Evolutionary conservation across 2,888 invertebrate genomes (phyloP).

Genomic region (Syrista parreyssii): DNA sequence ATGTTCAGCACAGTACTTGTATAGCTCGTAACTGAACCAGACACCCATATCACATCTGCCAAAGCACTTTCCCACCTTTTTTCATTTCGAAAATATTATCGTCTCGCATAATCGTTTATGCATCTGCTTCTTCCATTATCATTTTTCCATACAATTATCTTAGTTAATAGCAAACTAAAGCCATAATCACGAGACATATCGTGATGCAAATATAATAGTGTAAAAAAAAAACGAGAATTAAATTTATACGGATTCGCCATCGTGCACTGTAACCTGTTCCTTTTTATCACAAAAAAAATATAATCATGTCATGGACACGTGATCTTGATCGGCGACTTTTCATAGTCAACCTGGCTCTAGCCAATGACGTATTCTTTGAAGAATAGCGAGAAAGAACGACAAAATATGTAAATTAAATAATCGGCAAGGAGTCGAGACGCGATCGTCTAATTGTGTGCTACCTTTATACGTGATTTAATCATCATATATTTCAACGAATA

Average conservation of each 20-base stretch:
- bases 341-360: background rate
- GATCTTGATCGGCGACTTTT: background rate
- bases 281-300: background rate
- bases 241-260: background rate
- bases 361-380: background rate
- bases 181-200: background rate
- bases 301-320: background rate
- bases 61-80: background rate
- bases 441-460: background rate
- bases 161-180: background rate
- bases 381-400: background rate
- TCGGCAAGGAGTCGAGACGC: background rate
- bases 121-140: background rate
- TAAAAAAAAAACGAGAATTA: background rate
- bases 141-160: background rate
- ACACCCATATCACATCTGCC: background rate
- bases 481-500: background rate
- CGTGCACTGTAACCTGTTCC: background rate
- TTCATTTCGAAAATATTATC: background rate
- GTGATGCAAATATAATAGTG: background rate
- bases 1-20: background rate
- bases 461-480: background rate
- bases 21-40: background rate
- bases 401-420: background rate
- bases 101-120: background rate